phyloP scores from a whole-genome alignment of 2,797 vertebrate genomes.

The Eospalax fontanierii region DNA sequence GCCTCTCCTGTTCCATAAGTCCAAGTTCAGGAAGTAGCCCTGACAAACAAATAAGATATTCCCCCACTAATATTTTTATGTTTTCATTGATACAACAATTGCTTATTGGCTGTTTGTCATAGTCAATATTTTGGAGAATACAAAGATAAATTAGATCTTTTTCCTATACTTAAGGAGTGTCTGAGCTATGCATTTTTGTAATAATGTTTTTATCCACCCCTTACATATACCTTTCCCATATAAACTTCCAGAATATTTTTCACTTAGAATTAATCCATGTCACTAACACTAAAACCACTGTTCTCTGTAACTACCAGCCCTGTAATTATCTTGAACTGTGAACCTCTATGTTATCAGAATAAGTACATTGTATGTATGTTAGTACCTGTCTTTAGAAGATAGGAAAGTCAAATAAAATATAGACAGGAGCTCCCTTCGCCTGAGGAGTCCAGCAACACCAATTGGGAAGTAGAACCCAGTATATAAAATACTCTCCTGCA shows the following conservation, averaged over 20 bases:
- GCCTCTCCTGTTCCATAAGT: background rate
- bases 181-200: background rate
- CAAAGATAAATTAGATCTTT: background rate
- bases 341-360: background rate
- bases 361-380: background rate
- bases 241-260: background rate
- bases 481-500: background rate
- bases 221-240: background rate
- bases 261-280: background rate
- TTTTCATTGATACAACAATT: background rate
- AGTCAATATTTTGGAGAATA: background rate
- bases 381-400: background rate
- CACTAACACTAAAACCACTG: background rate
- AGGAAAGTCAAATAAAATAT: slow-evolving; percentile 16
- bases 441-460: background rate
- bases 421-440: background rate
- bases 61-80: background rate
- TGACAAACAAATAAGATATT: background rate
- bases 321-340: slow-evolving; percentile 38
- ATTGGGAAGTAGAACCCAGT: background rate
- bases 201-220: background rate
- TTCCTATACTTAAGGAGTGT: background rate
- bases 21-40: background rate
- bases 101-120: background rate
- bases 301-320: fast-evolving